Conservation (phyloP, 2,113 vertebrate genomes). For the Lophura nycthemera region DNA sequence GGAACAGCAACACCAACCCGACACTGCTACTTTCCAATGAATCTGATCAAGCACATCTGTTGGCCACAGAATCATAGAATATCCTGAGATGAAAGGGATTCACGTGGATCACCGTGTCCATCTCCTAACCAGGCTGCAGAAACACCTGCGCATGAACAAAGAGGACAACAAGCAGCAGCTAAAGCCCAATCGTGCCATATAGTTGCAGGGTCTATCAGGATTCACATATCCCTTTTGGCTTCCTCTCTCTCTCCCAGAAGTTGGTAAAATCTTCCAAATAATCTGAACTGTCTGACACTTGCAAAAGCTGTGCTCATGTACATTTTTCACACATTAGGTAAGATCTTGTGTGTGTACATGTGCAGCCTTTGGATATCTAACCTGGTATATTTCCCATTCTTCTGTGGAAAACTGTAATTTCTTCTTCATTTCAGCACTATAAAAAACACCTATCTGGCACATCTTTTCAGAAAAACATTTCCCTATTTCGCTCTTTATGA, state of each 20-base stretch:
- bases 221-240: fast-evolving
- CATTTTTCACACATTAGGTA: not conserved
- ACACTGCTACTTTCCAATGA: not conserved
- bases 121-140: not conserved
- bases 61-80: not conserved
- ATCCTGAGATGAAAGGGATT: not conserved
- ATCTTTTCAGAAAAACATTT: not conserved
- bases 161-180: not conserved
- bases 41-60: not conserved
- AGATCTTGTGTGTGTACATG: not conserved
- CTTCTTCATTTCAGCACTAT: not conserved
- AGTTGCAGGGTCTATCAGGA: not conserved
- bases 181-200: fast-evolving
- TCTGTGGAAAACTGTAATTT: not conserved
- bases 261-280: not conserved
- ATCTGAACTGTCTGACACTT: not conserved
- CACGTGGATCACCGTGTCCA: not conserved
- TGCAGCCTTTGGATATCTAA: not conserved
- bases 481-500: not conserved
- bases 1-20: not conserved
- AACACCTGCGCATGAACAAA: fast-evolving
- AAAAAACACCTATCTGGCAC: not conserved
- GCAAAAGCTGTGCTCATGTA: not conserved
- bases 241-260: not conserved
- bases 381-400: not conserved